phyloP scores from a whole-genome alignment of 2,797 vertebrate species.

The Hapalemur alaotrensis region DNA sequence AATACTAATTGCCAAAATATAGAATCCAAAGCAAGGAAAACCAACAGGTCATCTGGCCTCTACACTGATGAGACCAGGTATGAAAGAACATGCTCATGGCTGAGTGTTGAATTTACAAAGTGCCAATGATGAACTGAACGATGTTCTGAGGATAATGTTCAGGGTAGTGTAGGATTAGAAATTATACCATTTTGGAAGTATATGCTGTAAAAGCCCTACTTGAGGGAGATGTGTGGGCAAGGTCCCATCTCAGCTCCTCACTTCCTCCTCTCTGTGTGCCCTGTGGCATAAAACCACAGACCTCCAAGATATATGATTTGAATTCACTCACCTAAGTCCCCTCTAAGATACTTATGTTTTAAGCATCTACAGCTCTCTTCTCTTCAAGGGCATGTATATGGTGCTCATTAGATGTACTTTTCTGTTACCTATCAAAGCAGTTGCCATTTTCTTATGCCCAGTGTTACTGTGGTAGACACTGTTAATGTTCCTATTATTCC shows the following conservation, averaged over 20 bases:
- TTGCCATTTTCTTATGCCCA: not conserved
- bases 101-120: not conserved
- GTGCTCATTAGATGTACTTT: not conserved
- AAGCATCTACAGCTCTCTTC: not conserved
- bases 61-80: not conserved
- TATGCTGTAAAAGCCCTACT: not conserved
- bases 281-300: not conserved
- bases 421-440: not conserved
- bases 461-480: not conserved
- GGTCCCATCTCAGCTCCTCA: not conserved
- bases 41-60: not conserved
- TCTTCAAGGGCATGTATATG: not conserved
- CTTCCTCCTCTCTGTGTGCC: not conserved
- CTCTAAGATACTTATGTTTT: not conserved
- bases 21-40: not conserved
- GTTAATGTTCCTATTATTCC: not conserved
- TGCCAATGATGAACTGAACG: not conserved
- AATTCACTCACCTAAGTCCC: not conserved
- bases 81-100: not conserved
- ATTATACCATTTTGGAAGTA: not conserved
- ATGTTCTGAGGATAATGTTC: not conserved
- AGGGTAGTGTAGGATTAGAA: not conserved
- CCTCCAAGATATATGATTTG: not conserved
- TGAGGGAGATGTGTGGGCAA: not conserved
- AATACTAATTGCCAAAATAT: conserved; percentile 16